phyloP scores from a whole-genome alignment of 2,113 vertebrate species.

The Hystrix brachyura region DNA sequence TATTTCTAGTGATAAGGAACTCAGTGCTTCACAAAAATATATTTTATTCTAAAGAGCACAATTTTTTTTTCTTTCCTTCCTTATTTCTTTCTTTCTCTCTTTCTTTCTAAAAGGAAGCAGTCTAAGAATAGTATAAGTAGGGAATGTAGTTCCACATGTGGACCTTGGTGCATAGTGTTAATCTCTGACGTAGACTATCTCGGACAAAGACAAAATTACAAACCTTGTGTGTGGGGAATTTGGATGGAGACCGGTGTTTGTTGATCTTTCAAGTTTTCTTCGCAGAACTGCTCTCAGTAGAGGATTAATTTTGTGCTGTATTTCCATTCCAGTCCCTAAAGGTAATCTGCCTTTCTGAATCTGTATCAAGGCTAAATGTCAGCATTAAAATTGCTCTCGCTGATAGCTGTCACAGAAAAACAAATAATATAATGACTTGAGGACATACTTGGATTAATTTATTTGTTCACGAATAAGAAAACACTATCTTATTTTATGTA shows the following conservation, averaged over 20 bases:
- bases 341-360: background rate
- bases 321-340: background rate
- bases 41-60: background rate
- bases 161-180: background rate
- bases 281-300: background rate
- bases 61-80: background rate
- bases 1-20: background rate
- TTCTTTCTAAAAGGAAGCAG: background rate
- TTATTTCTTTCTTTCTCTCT: background rate
- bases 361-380: background rate
- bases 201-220: background rate
- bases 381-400: background rate
- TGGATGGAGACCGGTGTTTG: background rate
- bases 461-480: background rate
- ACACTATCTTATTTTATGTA: background rate
- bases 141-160: background rate
- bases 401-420: background rate
- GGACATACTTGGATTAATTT: background rate
- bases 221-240: accelerated
- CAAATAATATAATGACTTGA: background rate
- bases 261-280: background rate
- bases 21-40: background rate
- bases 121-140: background rate
- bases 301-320: background rate
- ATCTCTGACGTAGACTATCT: background rate